phyloP scores from a whole-genome alignment of 2,113 vertebrate species.

The Centrocercus urophasianus region DNA sequence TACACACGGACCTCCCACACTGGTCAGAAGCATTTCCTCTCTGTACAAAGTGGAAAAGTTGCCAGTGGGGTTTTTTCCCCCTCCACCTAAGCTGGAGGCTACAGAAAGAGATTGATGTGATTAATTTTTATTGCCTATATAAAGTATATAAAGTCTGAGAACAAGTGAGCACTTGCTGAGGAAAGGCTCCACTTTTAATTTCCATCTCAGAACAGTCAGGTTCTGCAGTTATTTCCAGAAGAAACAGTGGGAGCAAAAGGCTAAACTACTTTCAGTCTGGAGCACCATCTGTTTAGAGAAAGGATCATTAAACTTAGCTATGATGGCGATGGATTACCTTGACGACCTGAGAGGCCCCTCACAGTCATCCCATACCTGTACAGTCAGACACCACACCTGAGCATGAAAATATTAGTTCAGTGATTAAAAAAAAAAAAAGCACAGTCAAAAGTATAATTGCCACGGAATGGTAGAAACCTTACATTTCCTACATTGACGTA shows the following conservation, averaged over 20 bases:
- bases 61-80: not conserved
- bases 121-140: not conserved
- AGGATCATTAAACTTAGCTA: not conserved
- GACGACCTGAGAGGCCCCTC: not conserved
- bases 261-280: not conserved
- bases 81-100: not conserved
- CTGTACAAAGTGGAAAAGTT: not conserved
- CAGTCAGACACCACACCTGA: not conserved
- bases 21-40: not conserved
- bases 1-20: not conserved
- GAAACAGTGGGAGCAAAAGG: not conserved
- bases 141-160: not conserved
- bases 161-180: not conserved
- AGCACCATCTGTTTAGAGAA: not conserved
- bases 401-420: not conserved
- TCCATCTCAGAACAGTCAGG: not conserved
- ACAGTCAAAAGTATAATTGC: not conserved
- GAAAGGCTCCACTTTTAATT: not conserved
- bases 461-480: not conserved
- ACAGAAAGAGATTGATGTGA: not conserved
- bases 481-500: not conserved
- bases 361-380: fast-evolving
- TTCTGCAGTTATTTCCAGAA: not conserved
- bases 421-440: not conserved
- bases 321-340: not conserved